phyloP scores from a whole-genome alignment of 2,888 invertebrate genomes.

The Stratiomys singularior region DNA sequence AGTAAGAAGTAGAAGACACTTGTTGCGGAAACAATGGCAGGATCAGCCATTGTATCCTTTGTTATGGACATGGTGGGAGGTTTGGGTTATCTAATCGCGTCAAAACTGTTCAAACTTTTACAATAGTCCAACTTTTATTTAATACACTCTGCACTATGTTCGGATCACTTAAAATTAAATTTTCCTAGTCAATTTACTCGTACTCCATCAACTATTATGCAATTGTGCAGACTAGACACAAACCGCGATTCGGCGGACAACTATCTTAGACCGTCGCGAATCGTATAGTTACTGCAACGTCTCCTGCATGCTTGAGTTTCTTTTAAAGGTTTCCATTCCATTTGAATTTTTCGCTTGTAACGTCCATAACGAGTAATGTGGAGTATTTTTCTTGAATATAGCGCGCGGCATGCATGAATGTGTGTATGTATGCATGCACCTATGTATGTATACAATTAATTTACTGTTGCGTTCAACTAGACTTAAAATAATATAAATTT shows the following conservation, averaged over 20 bases:
- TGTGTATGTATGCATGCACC: not conserved
- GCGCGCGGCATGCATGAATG: no score
- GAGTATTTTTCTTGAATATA: not conserved
- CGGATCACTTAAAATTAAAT: no score
- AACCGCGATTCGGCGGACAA: conserved; percentile 18
- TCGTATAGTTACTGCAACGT: conserved; percentile 26
- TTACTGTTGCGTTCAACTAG: no score
- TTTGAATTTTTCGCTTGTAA: conserved; percentile 34
- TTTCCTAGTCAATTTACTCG: not conserved
- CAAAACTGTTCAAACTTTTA: not conserved
- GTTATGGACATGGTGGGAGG: conserved; percentile 56
- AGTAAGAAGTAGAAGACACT: conserved; percentile 79
- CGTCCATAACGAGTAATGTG: not conserved
- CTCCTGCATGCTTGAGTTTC: conserved; percentile 23
- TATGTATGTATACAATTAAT: no score
- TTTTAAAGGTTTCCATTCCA: conserved; percentile 38
- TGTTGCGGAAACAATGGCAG: conserved; percentile 68
- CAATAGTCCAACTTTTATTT: not conserved
- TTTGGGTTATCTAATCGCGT: not conserved
- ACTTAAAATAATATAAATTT: no score
- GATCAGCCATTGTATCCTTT: conserved; percentile 62
- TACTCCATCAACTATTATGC: not conserved
- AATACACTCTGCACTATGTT: not conserved
- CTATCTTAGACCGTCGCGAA: conserved; percentile 35
- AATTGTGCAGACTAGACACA: conserved; percentile 30